These are phyloP conservation scores for Erannis defoliaria DNA, from an alignment of 2,888 invertebrate genomes.

Conservation along the genomic window DNA sequence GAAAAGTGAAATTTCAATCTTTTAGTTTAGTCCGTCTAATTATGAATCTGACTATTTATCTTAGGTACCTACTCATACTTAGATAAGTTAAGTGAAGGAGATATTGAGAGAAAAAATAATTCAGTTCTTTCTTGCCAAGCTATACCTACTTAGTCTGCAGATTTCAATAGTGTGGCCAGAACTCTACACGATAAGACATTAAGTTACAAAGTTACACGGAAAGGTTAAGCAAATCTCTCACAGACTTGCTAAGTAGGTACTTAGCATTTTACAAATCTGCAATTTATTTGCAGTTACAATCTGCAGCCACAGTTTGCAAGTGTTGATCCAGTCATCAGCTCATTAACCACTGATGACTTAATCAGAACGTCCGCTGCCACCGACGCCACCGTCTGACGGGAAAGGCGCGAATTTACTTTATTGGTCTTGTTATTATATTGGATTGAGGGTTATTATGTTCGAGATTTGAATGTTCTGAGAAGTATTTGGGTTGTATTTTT, in stretches of 20 bases:
- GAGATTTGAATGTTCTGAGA: constrained; percentile 13
- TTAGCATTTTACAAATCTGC: background rate
- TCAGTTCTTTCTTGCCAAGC: too few species aligned
- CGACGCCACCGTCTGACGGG: constrained; percentile 35
- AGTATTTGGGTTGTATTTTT: background rate
- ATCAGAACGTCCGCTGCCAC: constrained; percentile 61
- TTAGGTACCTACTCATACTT: too few species aligned
- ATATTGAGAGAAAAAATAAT: too few species aligned
- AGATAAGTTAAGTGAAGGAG: too few species aligned
- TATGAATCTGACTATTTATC: too few species aligned
- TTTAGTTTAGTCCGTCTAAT: too few species aligned
- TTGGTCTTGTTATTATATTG: constrained; percentile 36
- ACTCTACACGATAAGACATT: background rate
- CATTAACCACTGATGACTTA: constrained; percentile 67
- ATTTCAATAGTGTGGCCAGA: too few species aligned
- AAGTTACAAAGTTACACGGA: background rate
- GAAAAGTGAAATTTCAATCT: too few species aligned
- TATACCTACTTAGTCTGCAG: too few species aligned
- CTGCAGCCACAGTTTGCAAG: constrained; percentile 7
- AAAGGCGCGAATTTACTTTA: constrained; percentile 42
- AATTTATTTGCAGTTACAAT: background rate
- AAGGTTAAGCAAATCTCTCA: background rate
- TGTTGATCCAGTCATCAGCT: constrained; percentile 49
- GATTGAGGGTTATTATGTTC: constrained; percentile 13
- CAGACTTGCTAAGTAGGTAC: background rate